phyloP scores from a whole-genome alignment of 2,888 invertebrate species.

The Achlya flavicornis region DNA sequence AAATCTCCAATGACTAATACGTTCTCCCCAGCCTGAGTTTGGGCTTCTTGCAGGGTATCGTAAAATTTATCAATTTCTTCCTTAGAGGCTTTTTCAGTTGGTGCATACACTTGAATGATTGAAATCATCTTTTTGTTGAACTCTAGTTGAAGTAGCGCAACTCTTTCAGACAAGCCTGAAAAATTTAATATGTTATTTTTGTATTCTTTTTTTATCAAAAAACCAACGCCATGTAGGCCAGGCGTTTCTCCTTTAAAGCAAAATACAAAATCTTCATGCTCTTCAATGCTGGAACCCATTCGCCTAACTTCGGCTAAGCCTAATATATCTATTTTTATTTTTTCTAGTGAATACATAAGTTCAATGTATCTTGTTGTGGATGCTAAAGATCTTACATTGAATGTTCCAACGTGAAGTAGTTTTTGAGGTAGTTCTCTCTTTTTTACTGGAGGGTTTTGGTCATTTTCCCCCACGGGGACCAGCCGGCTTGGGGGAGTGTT shows the following conservation, averaged over 20 bases:
- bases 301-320: slow-evolving; percentile 19
- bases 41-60: no score
- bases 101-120: background rate
- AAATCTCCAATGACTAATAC: no score
- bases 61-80: no score
- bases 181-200: slow-evolving; percentile 17
- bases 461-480: no score
- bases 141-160: slow-evolving; percentile 2
- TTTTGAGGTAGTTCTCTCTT: no score
- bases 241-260: slow-evolving; percentile 18
- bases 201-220: slow-evolving; percentile 13
- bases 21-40: no score
- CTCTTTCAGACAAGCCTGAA: slow-evolving; percentile 15
- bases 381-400: no score
- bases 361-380: slow-evolving; percentile 12
- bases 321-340: slow-evolving; percentile 21
- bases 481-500: no score
- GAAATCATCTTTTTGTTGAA: background rate
- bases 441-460: no score
- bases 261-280: slow-evolving; percentile 14
- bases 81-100: background rate
- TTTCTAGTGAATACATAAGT: slow-evolving; percentile 16
- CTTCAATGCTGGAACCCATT: slow-evolving; percentile 7
- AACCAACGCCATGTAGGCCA: slow-evolving; percentile 24
- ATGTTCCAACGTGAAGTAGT: slow-evolving; percentile 5